phyloP scores from a whole-genome alignment of 2,797 vertebrate species.

The Bradypodion ventrale region DNA sequence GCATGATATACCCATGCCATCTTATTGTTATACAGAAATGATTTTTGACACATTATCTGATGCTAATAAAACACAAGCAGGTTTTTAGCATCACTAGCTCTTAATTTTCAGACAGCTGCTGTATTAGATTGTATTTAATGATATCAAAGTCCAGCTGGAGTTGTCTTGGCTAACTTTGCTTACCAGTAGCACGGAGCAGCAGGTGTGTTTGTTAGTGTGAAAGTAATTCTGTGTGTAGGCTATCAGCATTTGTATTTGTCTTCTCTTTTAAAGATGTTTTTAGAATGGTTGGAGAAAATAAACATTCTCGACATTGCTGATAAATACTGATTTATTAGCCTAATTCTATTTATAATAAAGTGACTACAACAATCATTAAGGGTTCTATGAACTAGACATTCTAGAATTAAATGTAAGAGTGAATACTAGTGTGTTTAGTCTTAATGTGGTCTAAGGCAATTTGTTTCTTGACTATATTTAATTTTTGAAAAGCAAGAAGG shows the following conservation, averaged over 20 bases:
- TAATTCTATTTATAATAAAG: conserved; percentile 10
- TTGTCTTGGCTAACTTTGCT: conserved; percentile 55
- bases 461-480: neutral
- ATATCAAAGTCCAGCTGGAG: conserved; percentile 62
- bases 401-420: conserved; percentile 22
- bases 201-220: conserved; percentile 60
- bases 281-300: conserved; percentile 26
- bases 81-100: conserved; percentile 58
- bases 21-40: neutral
- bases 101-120: conserved; percentile 68
- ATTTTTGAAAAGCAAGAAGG: neutral
- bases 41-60: conserved; percentile 45
- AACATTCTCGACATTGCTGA: conserved; percentile 26
- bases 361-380: conserved; percentile 10
- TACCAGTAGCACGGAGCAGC: conserved; percentile 47
- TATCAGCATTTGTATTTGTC: conserved; percentile 43
- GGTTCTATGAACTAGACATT: neutral
- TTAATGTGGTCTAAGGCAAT: conserved; percentile 3
- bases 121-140: conserved; percentile 64
- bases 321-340: conserved; percentile 18
- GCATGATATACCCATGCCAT: conserved; percentile 18
- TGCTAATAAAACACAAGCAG: conserved; percentile 51
- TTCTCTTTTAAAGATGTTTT: conserved; percentile 56
- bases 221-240: conserved; percentile 55
- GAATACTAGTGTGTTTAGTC: neutral